Conservation (phyloP, 2,888 invertebrate species). For the Achlya flavicornis region DNA sequence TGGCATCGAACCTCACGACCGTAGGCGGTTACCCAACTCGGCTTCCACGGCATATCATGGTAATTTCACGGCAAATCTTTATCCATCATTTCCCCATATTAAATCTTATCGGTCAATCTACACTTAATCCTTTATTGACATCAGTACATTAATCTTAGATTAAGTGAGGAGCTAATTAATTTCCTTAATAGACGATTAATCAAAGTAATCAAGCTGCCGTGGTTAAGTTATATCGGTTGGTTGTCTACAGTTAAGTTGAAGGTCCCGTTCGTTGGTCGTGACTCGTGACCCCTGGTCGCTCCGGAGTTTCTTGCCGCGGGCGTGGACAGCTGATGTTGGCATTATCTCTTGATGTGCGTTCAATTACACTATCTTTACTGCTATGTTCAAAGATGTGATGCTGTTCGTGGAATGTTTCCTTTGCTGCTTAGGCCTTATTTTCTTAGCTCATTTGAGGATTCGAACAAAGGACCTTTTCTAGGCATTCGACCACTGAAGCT, state of each 20-base stretch:
- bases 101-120: neutral
- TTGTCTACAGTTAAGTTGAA: slow-evolving; percentile 39
- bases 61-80: slow-evolving; percentile 1
- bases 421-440: neutral
- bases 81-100: neutral
- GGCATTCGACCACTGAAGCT: no score
- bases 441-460: neutral
- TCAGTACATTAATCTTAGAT: slow-evolving; percentile 3
- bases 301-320: slow-evolving; percentile 2
- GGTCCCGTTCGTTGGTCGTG: slow-evolving; percentile 38
- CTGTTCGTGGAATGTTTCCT: neutral
- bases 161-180: slow-evolving; percentile 27
- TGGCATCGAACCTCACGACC: neutral
- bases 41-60: neutral
- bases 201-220: slow-evolving; percentile 25
- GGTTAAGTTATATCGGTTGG: slow-evolving; percentile 34
- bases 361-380: neutral
- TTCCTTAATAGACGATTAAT: slow-evolving; percentile 29
- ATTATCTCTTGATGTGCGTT: slow-evolving; percentile 9
- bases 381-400: neutral
- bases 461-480: no score
- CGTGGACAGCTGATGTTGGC: slow-evolving; percentile 7
- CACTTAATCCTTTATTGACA: slow-evolving; percentile 6
- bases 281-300: slow-evolving; percentile 28
- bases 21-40: neutral